Conservation (phyloP, 2,888 invertebrate genomes). For the Athalia circularis region DNA sequence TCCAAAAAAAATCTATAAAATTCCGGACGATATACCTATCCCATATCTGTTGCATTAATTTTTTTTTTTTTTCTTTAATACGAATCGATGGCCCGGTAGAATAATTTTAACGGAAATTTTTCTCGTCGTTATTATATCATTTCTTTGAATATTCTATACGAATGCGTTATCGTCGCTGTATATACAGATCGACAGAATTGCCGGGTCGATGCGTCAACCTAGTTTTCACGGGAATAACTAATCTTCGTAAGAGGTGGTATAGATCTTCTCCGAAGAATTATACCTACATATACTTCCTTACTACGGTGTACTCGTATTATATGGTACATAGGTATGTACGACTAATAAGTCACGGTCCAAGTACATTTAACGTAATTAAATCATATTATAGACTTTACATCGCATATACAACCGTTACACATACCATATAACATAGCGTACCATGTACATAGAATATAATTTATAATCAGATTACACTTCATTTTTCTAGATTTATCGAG, state of each 20-base stretch:
- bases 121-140: too few species aligned
- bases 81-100: too few species aligned
- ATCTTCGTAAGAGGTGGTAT: too few species aligned
- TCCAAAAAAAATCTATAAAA: too few species aligned
- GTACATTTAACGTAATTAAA: conserved; percentile 65
- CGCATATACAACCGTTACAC: conserved; percentile 14
- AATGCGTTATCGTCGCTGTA: too few species aligned
- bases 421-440: neutral
- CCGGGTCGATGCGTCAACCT: conserved; percentile 42
- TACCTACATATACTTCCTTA: neutral
- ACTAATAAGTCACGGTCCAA: conserved; percentile 67
- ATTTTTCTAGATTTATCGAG: conserved; percentile 16
- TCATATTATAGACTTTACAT: conserved; percentile 6
- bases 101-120: too few species aligned
- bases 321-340: conserved; percentile 51
- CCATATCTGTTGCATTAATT: too few species aligned
- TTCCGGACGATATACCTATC: too few species aligned
- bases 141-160: too few species aligned
- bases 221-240: conserved; percentile 25
- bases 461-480: conserved; percentile 2
- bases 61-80: too few species aligned
- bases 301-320: conserved; percentile 43
- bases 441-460: neutral
- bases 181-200: conserved; percentile 7
- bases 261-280: too few species aligned